phyloP scores from a whole-genome alignment of 2,797 vertebrate genomes.

The Cheirogaleus major region DNA sequence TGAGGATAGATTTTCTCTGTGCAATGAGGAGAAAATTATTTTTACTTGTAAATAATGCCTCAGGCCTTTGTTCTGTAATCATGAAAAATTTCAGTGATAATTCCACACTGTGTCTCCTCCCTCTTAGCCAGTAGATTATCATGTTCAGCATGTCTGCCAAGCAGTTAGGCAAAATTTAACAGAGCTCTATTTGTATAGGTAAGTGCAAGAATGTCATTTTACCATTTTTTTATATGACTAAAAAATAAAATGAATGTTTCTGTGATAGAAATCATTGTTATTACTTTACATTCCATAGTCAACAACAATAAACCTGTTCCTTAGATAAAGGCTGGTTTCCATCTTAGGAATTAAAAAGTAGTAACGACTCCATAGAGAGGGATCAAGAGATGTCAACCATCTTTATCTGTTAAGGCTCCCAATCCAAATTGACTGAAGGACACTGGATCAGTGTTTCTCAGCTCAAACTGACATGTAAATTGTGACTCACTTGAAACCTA shows the following conservation, averaged over 20 bases:
- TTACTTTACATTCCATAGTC: background rate
- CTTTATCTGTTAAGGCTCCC: background rate
- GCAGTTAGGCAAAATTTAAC: background rate
- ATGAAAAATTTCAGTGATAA: background rate
- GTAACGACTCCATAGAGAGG: background rate
- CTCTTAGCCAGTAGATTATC: background rate
- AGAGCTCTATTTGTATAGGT: background rate
- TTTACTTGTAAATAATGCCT: background rate
- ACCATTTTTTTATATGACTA: background rate
- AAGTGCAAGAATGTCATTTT: background rate
- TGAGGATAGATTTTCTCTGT: background rate
- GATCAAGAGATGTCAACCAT: background rate
- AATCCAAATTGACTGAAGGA: background rate
- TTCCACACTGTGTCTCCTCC: background rate
- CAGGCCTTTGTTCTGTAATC: background rate
- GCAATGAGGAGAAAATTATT: background rate
- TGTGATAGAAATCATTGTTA: background rate
- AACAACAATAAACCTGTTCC: background rate
- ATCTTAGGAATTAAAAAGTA: background rate
- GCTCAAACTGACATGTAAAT: background rate
- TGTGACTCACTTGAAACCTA: background rate
- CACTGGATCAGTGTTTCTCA: background rate
- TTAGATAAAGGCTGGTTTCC: background rate
- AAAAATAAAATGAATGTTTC: background rate
- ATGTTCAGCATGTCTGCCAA: background rate